Evolutionary conservation across 2,888 invertebrate species (phyloP), one percentile per base, ranked within the genome.

Genomic region (Drosophila seclusa): DNA sequence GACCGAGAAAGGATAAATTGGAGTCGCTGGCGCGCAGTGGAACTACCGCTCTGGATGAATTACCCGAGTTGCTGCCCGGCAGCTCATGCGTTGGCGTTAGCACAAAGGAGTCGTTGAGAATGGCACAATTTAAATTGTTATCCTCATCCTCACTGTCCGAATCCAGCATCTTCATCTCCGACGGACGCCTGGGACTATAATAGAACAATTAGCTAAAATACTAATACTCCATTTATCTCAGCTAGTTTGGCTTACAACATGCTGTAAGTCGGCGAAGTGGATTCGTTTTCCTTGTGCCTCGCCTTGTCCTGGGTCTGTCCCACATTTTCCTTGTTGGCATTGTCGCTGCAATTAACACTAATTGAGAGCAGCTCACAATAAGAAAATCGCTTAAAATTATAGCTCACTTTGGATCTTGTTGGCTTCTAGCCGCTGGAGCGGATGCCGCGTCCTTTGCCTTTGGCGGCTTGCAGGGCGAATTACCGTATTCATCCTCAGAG

Each of bases 81-180:
- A 73, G 38, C 31, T 91, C 87, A 27, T 87, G 88, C 2, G 69
- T 73, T 0, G 93, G 92, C 68, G 91, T 93, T 11, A 92, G 55
- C 7, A 92, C 82, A 61, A 93, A 92, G 1, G 93, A 93, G 66
- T 93, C 92, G 62, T 93, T 92, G 0, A 93, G 80, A 32, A 92
- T 92, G 24, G 92, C 93, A 68, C 91, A 92, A 68, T 93, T 93
- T 1, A 93, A 79, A 52, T 92, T 92, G 34, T 81, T 68, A 16
- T 92, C 91, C 8, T 91, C 91, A 50, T 91, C 90, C 5, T 92
- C 92, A 52, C 83, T 86, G 63, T 93, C 92, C 0, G 91, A 91
- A 68, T 92, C 92, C 55, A 92, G 65, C 40, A 90, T 80, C 0
- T 91, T 89, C 38, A 93, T 65, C 74, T 93, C 93, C 0, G 91